Evolutionary conservation across 2,888 invertebrate genomes (phyloP), one percentile per base, ranked within the genome.

Genomic region (Synanthedon myopaeformis): DNA sequence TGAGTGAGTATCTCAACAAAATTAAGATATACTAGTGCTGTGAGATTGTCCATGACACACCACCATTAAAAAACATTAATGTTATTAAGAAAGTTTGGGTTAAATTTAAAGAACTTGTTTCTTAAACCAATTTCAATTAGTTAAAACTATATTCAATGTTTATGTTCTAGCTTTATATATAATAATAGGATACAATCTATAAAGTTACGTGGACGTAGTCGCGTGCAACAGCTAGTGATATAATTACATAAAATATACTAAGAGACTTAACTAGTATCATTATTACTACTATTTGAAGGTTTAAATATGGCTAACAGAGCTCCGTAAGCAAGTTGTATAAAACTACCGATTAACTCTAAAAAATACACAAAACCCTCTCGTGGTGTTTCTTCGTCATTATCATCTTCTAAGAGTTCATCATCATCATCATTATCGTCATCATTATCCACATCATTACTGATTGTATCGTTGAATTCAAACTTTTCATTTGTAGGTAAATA

Each of bases 301-400:
- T 60, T 70, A 49, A 87, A 82, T 0, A 76, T 50, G 0, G 74
- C 63, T 1, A 68, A 41, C 1, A 87, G 54, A 0, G 79, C 79
- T 0, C 85, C 84, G 65, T 75, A 80, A 10, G 79, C 49, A 10
- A 87, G 55, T 56, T 82, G 82, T 12, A 80, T 54, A 0, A 82
- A 48, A 57, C 83, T 83, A 0, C 75, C 80, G 0, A 85, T 41
- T 0, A 82, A 51, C 54, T 88, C 87, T 4, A 88, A 54, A 1
- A 82, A 19, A 13, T 72, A 76, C 1, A 74, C 54, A 1, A 85
- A 61, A 0, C 74, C 69, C 51, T 75, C 70, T 23, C 66, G 66
- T 0, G 72, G 57, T 12, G 59, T 65, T 42, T 55, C 61, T 64
- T 55, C n/a, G n/a, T n/a, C n/a, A n/a, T n/a, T n/a, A n/a, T n/a